Evolutionary conservation across 2,797 vertebrate species (phyloP), one percentile per base, ranked within the genome.

Genomic region (Cygnus olor): DNA sequence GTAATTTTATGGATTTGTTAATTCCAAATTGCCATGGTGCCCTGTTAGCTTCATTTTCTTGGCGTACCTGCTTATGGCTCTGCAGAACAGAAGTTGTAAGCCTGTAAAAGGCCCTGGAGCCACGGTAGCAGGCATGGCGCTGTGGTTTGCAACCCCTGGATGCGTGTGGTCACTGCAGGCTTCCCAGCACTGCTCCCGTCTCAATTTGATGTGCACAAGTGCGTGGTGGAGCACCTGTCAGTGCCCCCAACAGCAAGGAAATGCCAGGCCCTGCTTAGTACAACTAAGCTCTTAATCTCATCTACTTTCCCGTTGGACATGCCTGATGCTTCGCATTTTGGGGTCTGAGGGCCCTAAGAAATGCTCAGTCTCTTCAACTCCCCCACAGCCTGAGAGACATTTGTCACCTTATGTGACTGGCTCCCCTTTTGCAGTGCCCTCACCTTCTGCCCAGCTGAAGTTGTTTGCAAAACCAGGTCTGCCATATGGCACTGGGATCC

Each of bases 391-490:
- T 27, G 45, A 19, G 7, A 14, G 36, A 81, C 54, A 56, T 61
- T 61, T 66, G 60, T 95, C 74, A 93, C 89, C 88, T 82, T 28
- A 57, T 1, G 4, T 84, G 78, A 82, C 91, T 38, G 8, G 7
- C 36, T 86, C 40, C 25, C 18, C 47, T 88, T 72, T 21, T 80
- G 73, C 82, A 49, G 63, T 6, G 12, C 72, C 73, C 66, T 91
- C 74, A 36, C 54, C 54, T 53, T 57, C 82, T 84, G 88, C 47
- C 49, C 66, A 54, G 53, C 74, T 68, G 88, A 82, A 90, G 63
- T 74, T 47, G 61, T 95, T 90, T 92, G 64, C 71, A 92, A 93
- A 96, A 87, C 38, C n/a, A 1, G 44, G 45, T 80, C 88, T 92
- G 61, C 88, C 85, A 56, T 70, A 72, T 88, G 95, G 90, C 45